Percentiles rank a stretch among this genome's conserved stretches.
phyloP scores from a whole-genome alignment of 2,797 vertebrate species.

The Borostomias antarcticus region DNA sequence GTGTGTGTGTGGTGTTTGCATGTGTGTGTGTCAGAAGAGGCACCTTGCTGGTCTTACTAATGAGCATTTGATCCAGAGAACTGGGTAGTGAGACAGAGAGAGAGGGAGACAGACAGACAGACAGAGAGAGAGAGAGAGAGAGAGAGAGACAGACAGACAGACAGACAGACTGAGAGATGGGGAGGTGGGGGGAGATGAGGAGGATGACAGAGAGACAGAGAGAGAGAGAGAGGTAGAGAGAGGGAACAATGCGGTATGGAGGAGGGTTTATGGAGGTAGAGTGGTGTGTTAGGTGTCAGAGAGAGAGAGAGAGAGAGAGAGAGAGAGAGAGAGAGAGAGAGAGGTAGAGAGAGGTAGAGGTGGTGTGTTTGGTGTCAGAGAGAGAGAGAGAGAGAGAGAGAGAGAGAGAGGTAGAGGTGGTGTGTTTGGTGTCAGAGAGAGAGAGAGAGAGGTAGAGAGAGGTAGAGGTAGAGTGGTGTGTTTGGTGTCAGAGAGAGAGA shows the following conservation, averaged over 20 bases:
- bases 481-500: slow-evolving; percentile 13
- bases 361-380: not conserved
- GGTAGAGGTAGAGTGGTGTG: slow-evolving; percentile 13
- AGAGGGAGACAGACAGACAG: too few relatives aligned
- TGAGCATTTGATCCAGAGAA: slow-evolving; percentile 74
- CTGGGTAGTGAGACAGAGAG: slow-evolving; percentile 39
- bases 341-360: not conserved
- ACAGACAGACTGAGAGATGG: not conserved
- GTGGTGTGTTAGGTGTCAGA: not conserved
- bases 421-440: not conserved
- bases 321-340: slow-evolving; percentile 25
- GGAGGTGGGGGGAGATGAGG: not conserved
- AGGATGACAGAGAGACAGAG: slow-evolving; percentile 13
- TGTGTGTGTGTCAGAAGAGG: not conserved
- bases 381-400: not conserved
- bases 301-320: not conserved
- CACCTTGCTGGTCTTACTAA: slow-evolving; percentile 65
- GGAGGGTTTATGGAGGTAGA: not conserved
- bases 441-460: slow-evolving; percentile 28
- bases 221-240: not conserved
- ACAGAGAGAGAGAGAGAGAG: not conserved
- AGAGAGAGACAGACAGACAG: not conserved
- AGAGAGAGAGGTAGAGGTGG: not conserved
- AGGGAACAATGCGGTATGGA: not conserved
- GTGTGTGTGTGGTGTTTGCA: not conserved